These are phyloP conservation scores for Macrosteles quadrilineatus DNA, from an alignment of 1,140 invertebrate species.

Conservation along the genomic window DNA sequence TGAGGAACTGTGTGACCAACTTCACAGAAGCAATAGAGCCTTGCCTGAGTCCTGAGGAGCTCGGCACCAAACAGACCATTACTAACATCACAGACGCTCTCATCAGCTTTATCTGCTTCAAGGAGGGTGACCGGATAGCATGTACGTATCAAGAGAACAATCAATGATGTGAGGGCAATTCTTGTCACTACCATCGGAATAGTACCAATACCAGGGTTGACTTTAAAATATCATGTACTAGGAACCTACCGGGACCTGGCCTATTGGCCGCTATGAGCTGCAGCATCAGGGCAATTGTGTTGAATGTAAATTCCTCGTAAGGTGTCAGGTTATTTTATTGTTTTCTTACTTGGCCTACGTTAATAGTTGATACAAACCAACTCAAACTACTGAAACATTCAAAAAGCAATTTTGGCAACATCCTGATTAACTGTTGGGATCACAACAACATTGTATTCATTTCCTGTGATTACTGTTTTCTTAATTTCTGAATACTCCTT, in stretches of 20 bases:
- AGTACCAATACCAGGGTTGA: not conserved
- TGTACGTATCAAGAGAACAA: constrained; percentile 57
- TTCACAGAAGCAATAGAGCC: constrained; percentile 60
- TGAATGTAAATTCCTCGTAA: too few relatives aligned
- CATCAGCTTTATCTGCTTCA: constrained; percentile 69
- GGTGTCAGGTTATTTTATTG: too few relatives aligned
- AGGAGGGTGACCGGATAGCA: constrained; percentile 78
- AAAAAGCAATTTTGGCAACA: too few relatives aligned
- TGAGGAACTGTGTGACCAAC: constrained; percentile 62
- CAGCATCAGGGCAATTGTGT: too few relatives aligned
- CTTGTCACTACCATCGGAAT: not conserved
- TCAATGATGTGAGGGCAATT: not conserved
- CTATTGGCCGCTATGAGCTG: not conserved
- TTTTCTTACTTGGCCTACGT: too few relatives aligned
- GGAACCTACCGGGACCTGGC: not conserved
- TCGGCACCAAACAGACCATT: constrained; percentile 57
- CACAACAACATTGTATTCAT: too few relatives aligned
- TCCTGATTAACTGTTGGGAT: too few relatives aligned
- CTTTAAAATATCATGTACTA: constrained; percentile 29
- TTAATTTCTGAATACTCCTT: too few relatives aligned
- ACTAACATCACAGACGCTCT: constrained; percentile 66
- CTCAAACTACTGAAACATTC: too few relatives aligned
- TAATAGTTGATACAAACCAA: too few relatives aligned
- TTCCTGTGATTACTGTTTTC: too few relatives aligned
- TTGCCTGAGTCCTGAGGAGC: constrained; percentile 64